Conservation (phyloP, 2,888 invertebrate genomes). For the Scrobipalpa atriplicella region DNA sequence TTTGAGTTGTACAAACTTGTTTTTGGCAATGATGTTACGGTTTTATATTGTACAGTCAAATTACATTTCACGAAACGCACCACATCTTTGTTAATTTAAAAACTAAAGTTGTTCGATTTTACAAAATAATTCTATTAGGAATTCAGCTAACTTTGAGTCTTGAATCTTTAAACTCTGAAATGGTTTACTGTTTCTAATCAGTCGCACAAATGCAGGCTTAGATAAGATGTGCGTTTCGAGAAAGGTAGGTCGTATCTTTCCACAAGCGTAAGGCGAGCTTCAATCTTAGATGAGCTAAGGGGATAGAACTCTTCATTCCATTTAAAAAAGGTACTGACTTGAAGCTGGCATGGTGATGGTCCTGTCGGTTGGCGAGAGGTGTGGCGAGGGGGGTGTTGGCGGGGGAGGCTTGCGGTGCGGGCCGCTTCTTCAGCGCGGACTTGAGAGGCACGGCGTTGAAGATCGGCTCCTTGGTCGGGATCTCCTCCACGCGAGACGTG, state of each 20-base stretch:
- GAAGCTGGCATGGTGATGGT: slow-evolving; percentile 89
- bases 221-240: background rate
- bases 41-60: background rate
- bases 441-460: slow-evolving; percentile 96
- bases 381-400: slow-evolving; percentile 85
- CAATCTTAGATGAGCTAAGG: background rate
- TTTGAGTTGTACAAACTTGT: slow-evolving; percentile 8
- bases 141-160: too few species aligned
- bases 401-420: slow-evolving; percentile 83
- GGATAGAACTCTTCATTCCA: background rate
- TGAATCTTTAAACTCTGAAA: too few species aligned
- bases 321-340: slow-evolving; percentile 83
- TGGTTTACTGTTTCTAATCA: too few species aligned
- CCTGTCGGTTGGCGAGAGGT: slow-evolving; percentile 84
- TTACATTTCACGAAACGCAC: slow-evolving; percentile 1
- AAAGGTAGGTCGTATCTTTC: background rate
- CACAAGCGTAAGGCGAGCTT: background rate
- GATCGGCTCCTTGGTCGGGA: slow-evolving; percentile 95
- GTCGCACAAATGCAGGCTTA: background rate
- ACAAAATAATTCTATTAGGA: too few species aligned
- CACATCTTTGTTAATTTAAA: background rate
- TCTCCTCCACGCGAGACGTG: slow-evolving; percentile 93
- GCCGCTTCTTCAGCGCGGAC: slow-evolving; percentile 95
- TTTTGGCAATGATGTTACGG: slow-evolving; percentile 16
- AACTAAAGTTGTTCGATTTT: background rate